These are phyloP conservation scores for Hippasteria phrygiana DNA, from an alignment of 53 echinoderm and acorn worm genomes.

Conservation along the genomic window DNA sequence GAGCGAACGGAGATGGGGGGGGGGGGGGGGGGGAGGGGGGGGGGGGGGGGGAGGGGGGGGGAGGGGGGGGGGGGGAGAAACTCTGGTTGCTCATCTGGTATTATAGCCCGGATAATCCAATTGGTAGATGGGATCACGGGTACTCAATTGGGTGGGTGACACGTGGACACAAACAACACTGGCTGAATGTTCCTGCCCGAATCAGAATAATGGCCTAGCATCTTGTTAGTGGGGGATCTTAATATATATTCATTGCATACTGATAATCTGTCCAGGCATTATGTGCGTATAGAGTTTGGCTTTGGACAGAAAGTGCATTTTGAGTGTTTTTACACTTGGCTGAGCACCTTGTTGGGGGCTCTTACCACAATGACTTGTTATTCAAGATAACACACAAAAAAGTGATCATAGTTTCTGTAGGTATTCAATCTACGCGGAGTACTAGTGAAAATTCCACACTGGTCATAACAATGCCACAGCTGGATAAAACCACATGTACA, in stretches of 20 bases:
- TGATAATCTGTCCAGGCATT: constrained; percentile 42
- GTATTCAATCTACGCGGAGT: not conserved
- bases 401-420: constrained; percentile 24
- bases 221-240: constrained; percentile 50
- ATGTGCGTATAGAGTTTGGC: not conserved
- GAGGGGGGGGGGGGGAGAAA: not conserved
- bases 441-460: not conserved
- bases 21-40: not conserved
- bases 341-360: constrained; percentile 9
- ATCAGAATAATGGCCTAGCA: constrained; percentile 41
- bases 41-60: no score
- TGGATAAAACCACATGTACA: not conserved
- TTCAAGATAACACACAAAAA: constrained; percentile 17
- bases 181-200: constrained; percentile 26
- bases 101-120: constrained; percentile 56
- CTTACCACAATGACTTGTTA: constrained; percentile 29
- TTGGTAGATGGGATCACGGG: constrained; percentile 51
- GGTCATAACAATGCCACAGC: constrained; percentile 15
- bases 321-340: constrained; percentile 50
- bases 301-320: constrained; percentile 53
- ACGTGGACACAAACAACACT: constrained; percentile 56
- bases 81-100: constrained; percentile 52
- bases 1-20: not conserved
- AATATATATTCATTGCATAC: constrained; percentile 57
- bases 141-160: constrained; percentile 54